Conservation (phyloP, 2,113 vertebrate genomes). For the Gobio gobio region DNA sequence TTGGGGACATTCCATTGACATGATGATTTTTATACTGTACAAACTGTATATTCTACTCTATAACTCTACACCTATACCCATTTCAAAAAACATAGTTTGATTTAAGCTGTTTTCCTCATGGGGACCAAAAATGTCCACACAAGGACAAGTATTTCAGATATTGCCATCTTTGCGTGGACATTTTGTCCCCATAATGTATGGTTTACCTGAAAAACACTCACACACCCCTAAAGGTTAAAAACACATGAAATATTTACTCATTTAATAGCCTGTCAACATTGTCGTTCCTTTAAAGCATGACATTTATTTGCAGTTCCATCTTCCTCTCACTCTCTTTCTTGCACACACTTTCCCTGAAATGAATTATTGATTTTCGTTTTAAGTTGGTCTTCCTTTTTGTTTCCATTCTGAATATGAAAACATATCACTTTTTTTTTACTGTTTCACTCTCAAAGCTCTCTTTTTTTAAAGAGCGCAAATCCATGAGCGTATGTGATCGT, state of each 20-base stretch:
- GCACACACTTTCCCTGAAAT: slow-evolving; percentile 35
- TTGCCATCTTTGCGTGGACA: no score
- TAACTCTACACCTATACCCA: no score
- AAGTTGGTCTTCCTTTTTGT: slow-evolving; percentile 48
- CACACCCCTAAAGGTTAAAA: slow-evolving; percentile 46
- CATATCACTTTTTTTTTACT: slow-evolving; percentile 40
- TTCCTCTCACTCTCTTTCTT: slow-evolving; percentile 29
- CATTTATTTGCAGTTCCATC: slow-evolving; percentile 48
- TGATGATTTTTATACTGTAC: no score
- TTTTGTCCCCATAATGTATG: no score
- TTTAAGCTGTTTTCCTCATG: no score
- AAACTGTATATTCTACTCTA: no score
- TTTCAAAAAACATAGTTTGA: no score
- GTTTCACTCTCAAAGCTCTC: slow-evolving; percentile 26
- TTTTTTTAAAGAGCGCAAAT: slow-evolving; percentile 28
- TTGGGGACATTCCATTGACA: no score
- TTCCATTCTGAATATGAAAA: slow-evolving; percentile 48
- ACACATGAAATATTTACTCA: slow-evolving; percentile 55
- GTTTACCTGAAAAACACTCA: not conserved
- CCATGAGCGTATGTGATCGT: slow-evolving; percentile 26
- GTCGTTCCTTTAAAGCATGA: slow-evolving; percentile 52
- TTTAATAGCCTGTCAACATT: slow-evolving; percentile 42
- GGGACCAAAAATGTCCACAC: no score
- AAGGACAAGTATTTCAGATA: no score
- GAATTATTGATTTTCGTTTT: slow-evolving; percentile 51